These are phyloP conservation scores for Drosophila eugracilis DNA, from an alignment of 1,140 invertebrate genomes.

Conservation along the genomic window DNA sequence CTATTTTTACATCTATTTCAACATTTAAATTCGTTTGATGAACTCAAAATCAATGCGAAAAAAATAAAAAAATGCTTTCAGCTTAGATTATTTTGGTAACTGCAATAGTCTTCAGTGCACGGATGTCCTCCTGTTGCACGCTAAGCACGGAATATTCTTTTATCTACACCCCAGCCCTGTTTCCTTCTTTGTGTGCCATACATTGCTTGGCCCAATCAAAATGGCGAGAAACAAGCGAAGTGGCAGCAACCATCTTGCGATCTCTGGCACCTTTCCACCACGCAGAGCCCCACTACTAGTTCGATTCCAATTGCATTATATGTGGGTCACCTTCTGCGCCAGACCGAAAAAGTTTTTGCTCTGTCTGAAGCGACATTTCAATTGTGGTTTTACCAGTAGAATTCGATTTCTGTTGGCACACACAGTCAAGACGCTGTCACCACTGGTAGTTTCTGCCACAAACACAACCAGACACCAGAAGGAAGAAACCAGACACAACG, in stretches of 20 bases:
- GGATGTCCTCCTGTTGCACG: slow-evolving; percentile 48
- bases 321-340: slow-evolving; percentile 58
- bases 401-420: slow-evolving; percentile 72
- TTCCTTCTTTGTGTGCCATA: slow-evolving; percentile 25
- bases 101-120: slow-evolving; percentile 38
- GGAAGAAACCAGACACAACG: slow-evolving; percentile 33
- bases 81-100: not conserved
- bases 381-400: slow-evolving; percentile 66
- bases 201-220: slow-evolving; percentile 29
- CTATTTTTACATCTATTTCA: not conserved
- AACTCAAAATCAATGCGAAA: too few relatives aligned
- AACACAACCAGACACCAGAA: slow-evolving; percentile 14
- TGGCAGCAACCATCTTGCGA: slow-evolving; percentile 1
- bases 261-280: not conserved
- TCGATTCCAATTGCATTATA: slow-evolving; percentile 59
- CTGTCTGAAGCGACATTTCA: slow-evolving; percentile 70
- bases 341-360: slow-evolving; percentile 57
- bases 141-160: not conserved
- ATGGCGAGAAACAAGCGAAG: slow-evolving; percentile 65
- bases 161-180: slow-evolving; percentile 2
- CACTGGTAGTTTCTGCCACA: slow-evolving; percentile 36
- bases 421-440: slow-evolving; percentile 65
- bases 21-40: not conserved
- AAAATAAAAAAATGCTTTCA: not conserved
- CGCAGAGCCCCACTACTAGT: slow-evolving; percentile 13